phyloP scores from a whole-genome alignment of 2,113 vertebrate species.

The Passerina amoena region DNA sequence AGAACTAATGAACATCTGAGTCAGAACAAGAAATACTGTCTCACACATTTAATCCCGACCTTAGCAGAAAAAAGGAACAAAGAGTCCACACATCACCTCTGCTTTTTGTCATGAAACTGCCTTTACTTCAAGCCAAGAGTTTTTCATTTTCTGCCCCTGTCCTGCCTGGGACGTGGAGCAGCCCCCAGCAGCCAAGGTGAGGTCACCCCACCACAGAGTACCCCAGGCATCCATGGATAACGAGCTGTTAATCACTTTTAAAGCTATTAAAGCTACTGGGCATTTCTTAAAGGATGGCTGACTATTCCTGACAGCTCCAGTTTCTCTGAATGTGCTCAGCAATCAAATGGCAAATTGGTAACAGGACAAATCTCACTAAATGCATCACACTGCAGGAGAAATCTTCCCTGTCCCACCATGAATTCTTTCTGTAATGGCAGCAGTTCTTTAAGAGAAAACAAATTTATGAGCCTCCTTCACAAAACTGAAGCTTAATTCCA shows the following conservation, averaged over 20 bases:
- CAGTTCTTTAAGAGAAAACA: not conserved
- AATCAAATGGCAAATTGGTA: not conserved
- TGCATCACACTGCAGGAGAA: not conserved
- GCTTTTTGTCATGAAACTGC: not conserved
- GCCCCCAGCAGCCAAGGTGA: not conserved
- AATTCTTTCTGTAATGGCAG: not conserved
- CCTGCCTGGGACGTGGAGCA: fast-evolving
- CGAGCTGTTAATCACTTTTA: not conserved
- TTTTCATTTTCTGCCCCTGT: not conserved
- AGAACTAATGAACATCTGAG: not conserved
- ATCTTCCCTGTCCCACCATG: not conserved
- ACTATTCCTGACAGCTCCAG: not conserved
- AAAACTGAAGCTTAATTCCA: constrained; percentile 20
- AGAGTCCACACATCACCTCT: not conserved
- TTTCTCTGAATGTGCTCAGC: not conserved
- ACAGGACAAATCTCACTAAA: not conserved
- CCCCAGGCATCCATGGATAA: not conserved
- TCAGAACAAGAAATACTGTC: not conserved
- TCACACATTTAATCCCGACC: not conserved
- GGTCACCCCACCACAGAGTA: not conserved
- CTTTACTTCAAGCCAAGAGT: not conserved
- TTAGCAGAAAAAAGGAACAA: not conserved
- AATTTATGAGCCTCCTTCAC: not conserved
- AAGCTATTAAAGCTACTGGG: not conserved
- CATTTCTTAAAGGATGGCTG: not conserved